phyloP scores from a whole-genome alignment of 2,113 vertebrate genomes.

The Prietella phreatophila region DNA sequence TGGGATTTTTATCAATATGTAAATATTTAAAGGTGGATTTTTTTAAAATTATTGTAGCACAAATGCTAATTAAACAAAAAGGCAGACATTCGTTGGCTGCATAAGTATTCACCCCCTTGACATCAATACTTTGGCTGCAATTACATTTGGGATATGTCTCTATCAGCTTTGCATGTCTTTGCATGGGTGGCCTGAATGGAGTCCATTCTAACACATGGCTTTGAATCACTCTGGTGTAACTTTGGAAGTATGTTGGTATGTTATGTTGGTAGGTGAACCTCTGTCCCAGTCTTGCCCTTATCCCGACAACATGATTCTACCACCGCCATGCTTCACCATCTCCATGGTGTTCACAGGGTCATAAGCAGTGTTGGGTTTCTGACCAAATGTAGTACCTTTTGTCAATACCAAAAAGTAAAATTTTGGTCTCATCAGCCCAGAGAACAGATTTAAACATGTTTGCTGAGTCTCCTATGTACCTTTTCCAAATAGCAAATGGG shows the following conservation, averaged over 20 bases:
- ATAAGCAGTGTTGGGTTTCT: not conserved
- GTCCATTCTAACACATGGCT: conserved; percentile 40
- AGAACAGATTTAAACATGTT: not conserved
- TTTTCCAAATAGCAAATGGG: not conserved
- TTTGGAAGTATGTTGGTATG: not conserved
- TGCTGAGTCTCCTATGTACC: not conserved
- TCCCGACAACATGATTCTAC: not conserved
- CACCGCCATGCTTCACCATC: not conserved
- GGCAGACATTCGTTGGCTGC: not conserved
- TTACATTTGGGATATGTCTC: not conserved
- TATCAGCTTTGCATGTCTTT: not conserved
- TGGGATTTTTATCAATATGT: not conserved
- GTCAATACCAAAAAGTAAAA: not conserved
- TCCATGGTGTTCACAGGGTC: not conserved
- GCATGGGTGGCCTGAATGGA: too few species aligned
- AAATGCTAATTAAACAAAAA: not conserved
- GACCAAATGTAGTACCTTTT: not conserved
- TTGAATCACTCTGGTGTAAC: not conserved
- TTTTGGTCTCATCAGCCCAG: not conserved
- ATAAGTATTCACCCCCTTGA: not conserved
- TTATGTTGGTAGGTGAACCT: not conserved
- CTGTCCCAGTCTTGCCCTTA: not conserved
- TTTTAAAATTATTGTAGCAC: not conserved
- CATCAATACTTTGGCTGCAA: not conserved
- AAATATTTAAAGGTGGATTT: not conserved